Percentiles rank a stretch among this genome's conserved stretches.
phyloP scores from a whole-genome alignment of 2,113 vertebrate genomes.

The Delphinapterus leucas region DNA sequence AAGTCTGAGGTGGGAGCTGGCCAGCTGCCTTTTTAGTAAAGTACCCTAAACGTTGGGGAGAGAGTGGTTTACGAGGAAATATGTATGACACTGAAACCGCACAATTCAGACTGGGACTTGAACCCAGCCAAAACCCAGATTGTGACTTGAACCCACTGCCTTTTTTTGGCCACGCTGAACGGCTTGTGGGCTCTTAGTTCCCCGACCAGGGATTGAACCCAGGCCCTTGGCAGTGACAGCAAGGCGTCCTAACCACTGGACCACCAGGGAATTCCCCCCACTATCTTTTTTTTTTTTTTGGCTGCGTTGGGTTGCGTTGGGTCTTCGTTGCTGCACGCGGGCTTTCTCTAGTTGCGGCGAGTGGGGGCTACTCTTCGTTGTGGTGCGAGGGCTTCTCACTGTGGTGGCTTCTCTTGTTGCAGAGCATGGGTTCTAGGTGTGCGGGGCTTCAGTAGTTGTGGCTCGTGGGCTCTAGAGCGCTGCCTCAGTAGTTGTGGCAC shows the following conservation, averaged over 20 bases:
- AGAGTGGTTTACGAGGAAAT: not conserved
- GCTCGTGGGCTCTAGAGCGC: too few relatives aligned
- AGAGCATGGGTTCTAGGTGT: too few relatives aligned
- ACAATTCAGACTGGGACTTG: not conserved
- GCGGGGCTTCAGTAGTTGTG: too few relatives aligned
- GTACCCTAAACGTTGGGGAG: not conserved
- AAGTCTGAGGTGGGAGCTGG: not conserved
- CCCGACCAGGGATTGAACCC: not conserved
- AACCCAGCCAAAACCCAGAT: not conserved
- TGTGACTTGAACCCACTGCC: not conserved
- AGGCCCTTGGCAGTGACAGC: not conserved
- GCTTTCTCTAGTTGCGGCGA: not conserved
- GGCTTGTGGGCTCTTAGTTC: not conserved
- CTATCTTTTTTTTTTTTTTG: not conserved
- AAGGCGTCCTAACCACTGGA: not conserved
- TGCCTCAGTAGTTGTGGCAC: not conserved
- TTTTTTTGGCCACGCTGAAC: not conserved
- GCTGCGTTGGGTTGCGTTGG: fast-evolving
- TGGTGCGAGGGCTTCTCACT: too few relatives aligned
- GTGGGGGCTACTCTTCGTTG: not conserved
- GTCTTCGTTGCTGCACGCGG: not conserved
- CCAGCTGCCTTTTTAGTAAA: not conserved
- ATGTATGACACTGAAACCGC: not conserved
- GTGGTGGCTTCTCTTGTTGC: too few relatives aligned
- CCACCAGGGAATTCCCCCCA: not conserved